Evolutionary conservation across 2,113 vertebrate species (phyloP).

Genomic region (Phylloscopus trochilus): DNA sequence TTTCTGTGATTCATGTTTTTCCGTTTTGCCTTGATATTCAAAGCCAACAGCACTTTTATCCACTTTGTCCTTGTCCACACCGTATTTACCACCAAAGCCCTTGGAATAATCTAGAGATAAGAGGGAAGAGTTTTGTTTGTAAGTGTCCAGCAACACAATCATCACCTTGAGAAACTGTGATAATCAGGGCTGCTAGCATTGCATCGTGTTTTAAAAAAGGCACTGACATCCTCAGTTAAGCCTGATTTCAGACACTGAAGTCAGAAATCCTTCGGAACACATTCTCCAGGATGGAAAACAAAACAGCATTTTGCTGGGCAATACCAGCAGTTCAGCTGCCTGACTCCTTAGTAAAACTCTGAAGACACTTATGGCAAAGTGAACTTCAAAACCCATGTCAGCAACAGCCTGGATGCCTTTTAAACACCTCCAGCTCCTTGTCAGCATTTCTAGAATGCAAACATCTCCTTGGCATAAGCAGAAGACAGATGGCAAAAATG

Average conservation of each 20-base stretch:
- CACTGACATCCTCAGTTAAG: not conserved
- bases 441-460: not conserved
- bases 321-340: not conserved
- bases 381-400: not conserved
- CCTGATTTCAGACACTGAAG: not conserved
- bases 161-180: not conserved
- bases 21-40: conserved; percentile 92
- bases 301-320: not conserved
- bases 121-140: not conserved
- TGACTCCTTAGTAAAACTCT: not conserved
- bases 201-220: not conserved
- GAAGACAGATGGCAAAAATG: not conserved
- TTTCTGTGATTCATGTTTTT: conserved; percentile 96
- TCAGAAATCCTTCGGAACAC: not conserved
- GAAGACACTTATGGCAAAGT: not conserved
- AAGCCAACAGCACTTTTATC: conserved; percentile 89
- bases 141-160: not conserved
- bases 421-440: not conserved
- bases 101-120: conserved; percentile 76
- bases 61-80: conserved; percentile 87
- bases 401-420: conserved; percentile 14
- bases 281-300: not conserved
- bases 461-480: not conserved
- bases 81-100: conserved; percentile 82
- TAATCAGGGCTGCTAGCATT: not conserved